Evolutionary conservation across 2,797 vertebrate species (phyloP), one percentile per base, ranked within the genome.

Genomic region (Hipposideros larvatus): DNA sequence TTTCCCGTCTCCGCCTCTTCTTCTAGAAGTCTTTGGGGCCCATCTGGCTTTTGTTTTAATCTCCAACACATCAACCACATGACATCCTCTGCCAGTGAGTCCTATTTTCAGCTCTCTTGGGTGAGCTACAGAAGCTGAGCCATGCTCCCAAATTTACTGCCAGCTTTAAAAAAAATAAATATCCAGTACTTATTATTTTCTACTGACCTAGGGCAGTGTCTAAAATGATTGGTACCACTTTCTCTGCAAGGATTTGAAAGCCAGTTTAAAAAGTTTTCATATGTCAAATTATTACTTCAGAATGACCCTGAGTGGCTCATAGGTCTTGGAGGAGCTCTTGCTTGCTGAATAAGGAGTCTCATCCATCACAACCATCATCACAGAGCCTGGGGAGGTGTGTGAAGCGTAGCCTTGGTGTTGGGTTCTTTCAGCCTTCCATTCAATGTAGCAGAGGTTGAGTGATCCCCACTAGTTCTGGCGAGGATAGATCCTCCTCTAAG

Each of bases 31-130:
- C 95, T 96, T 95, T 53, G 31, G 88, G 91, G n/a, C 96, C 97
- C 97, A 97, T 98, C 97, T 97, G 97, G 94, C 92, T 98, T 98
- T 98, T 98, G 97, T 98, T 97, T 97, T 95, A 90, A 97, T 95
- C 97, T 96, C 96, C 90, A 95, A 95, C 96, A 95, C 88, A 97
- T 37, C 37, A 37, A 37, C 90, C 97, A 97, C 97, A 98, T 97
- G 96, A 98, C 82, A 93, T 92, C 91, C 96, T 68, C 82, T 96
- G 86, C 96, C 83, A 96, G 89, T 51, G 80, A 96, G 73, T 94
- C 90, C 96, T 97, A 97, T 98, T 97, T 98, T 97, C 92, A 94
- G 96, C 91, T 90, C 90, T 92, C 86, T 92, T 85, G 61, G 88
- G 95, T 48, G 92, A 90, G 41, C 82, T 94, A 74, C 74, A 94